phyloP scores from a whole-genome alignment of 2,797 vertebrate genomes.

The Dicrostonyx torquatus region DNA sequence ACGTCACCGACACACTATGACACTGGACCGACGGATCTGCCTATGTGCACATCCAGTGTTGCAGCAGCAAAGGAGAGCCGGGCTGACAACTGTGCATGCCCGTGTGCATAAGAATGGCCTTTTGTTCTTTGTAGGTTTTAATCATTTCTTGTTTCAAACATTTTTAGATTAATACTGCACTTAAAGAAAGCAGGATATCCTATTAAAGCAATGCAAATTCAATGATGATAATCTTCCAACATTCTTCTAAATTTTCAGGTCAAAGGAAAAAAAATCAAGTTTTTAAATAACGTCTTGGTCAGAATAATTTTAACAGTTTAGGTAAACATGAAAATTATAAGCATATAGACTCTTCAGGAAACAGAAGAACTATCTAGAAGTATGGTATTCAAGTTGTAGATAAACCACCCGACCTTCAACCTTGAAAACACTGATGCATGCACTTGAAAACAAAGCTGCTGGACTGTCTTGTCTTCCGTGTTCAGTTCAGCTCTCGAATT shows the following conservation, averaged over 20 bases:
- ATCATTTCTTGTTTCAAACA: constrained; percentile 6
- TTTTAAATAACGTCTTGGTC: background rate
- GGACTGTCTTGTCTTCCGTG: constrained; percentile 18
- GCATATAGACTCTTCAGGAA: background rate
- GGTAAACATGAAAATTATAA: constrained; percentile 46
- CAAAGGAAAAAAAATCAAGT: constrained; percentile 26
- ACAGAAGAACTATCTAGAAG: background rate
- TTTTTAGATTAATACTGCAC: constrained; percentile 26
- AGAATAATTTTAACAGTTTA: constrained; percentile 38
- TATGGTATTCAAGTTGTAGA: background rate
- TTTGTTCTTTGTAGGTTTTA: constrained; percentile 18
- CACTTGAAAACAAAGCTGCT: constrained; percentile 47
- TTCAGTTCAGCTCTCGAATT: background rate
- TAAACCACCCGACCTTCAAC: background rate
- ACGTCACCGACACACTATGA: constrained; percentile 1
- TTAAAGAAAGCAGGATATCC: constrained; percentile 23
- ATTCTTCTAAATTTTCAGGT: background rate
- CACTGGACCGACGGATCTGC: constrained; percentile 26
- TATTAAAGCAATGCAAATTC: background rate
- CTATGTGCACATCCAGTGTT: background rate
- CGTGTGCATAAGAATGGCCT: background rate
- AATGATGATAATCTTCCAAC: background rate
- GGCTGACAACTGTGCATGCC: background rate
- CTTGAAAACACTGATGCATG: background rate
- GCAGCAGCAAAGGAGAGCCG: background rate